Percentiles rank a stretch among this genome's conserved stretches.
phyloP scores from a whole-genome alignment of 2,113 vertebrate genomes.

The Hiodon tergisus region DNA sequence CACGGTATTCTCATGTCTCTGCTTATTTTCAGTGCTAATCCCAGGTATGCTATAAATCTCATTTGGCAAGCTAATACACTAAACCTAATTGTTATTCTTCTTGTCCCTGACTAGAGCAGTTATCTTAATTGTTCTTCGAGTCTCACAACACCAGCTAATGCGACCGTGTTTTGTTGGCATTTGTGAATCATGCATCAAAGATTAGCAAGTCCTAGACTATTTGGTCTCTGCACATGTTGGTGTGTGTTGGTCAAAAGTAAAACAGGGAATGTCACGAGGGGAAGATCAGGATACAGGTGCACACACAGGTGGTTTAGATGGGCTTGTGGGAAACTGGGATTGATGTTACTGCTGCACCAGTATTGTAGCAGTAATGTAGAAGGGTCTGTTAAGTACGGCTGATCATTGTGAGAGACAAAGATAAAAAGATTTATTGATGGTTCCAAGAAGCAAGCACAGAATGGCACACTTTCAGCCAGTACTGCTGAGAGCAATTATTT shows the following conservation, averaged over 20 bases:
- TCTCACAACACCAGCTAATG: no score
- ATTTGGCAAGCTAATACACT: no score
- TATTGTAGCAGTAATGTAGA: not conserved
- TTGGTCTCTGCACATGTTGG: no score
- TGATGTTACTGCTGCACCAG: not conserved
- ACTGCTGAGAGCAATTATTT: not conserved
- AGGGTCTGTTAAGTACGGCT: not conserved
- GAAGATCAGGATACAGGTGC: not conserved
- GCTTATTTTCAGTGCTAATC: constrained; percentile 1
- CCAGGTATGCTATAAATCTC: constrained; percentile 1
- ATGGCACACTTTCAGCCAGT: not conserved
- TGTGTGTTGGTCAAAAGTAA: not conserved
- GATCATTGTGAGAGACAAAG: not conserved
- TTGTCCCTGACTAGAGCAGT: no score
- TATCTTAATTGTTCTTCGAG: no score
- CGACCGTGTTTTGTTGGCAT: no score
- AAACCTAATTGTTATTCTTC: no score
- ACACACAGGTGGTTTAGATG: not conserved
- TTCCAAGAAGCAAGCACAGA: not conserved
- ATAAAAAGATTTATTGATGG: constrained; percentile 4
- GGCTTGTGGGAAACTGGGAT: constrained; percentile 11
- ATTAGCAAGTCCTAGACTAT: no score
- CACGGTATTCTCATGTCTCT: no score
- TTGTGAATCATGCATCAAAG: no score
- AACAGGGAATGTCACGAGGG: not conserved